Base-by-base conservation (phyloP, 1,140 invertebrate species). In the Tetramorium alpestre region DNA sequence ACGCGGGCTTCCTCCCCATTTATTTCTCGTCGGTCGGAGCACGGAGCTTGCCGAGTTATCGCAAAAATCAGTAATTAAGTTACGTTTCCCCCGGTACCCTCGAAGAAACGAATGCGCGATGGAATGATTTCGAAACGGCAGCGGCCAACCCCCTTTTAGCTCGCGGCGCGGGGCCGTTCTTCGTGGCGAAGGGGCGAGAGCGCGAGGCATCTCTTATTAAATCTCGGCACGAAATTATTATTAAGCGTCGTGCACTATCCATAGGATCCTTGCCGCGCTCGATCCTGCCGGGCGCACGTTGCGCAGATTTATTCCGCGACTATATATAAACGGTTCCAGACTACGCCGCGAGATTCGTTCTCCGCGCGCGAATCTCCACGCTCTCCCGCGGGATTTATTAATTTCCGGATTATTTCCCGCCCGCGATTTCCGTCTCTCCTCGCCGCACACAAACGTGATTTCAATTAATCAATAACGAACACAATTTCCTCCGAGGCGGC, bases 21-120 rank as follows among this genome's bases (percentile, higher is more conserved):
- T 81, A 81, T 81, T 81, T 44, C 49, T n/a, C 51, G 38, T n/a
- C 33, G 62, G 78, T 41, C 22, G 38, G 75, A n/a, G 47, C 11
- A 51, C 22, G 85, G 11, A 72, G 38, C 69, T 51, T 47, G 47
- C 44, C 64, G 18, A 11, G 18, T 89, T 90, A 93, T 93, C 92
- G 80, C 56, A 87, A 76, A 89, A 91, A 90, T 93, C 92, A 87
- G 90, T 89, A 93, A 93, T 93, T 92, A 93, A 92, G 87, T 89
- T 91, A 77, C 72, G 78, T 90, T 91, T 91, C 69, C 69, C 86
- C 47, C 65, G 84, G 33, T 60, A 44, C n/a, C 28, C 25, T 25
- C 28, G 16, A 25, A 25, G 75, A 44, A 77, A 77, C 56, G 51
- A 75, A 62, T 54, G 47, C 25, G 60, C 81, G 75, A 88, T 84